Base-by-base conservation (phyloP, 2,797 vertebrate genomes). In the Gymnoscopelus microlampas region DNA sequence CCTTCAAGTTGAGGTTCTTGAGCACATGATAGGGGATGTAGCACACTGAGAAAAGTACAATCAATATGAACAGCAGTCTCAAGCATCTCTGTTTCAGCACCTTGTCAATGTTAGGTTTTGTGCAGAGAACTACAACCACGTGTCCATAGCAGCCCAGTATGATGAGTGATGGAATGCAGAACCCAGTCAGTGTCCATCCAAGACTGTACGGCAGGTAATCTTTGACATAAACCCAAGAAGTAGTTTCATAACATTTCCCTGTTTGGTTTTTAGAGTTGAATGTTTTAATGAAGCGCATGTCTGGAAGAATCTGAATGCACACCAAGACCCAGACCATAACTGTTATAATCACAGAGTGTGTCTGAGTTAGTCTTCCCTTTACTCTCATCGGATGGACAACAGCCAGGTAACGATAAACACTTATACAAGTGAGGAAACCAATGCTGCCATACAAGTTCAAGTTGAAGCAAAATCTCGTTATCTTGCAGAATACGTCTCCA, bases 361-460 rank as follows among this genome's bases (percentile, higher is more conserved):
- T 4, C 0, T 26, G 19, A 26, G 76, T 85, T 54, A 94, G 88
- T 54, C 92, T 79, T 19, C 95, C 95, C 81, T 88, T 86, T 0
- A 75, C 81, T 72, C 57, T 92, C 84, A 95, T 60, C 0, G 95
- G 90, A 71, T 96, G 90, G 9, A 96, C 94, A 0, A 96, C 91
- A 49, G 93, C 91, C 82, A 95, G 83, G 78, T 96, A 96, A 12
- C 94, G 90, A 80, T 94, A 95, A 26, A 95, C 24, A 10, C 94
- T 95, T 77, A 96, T 95, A 74, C 94, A 95, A 0, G 92, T 95
- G 50, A 96, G 94, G 74, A 96, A 96, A 2, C 93, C 91, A 12
- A 96, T 95, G 85, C 94, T 96, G 70, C 95, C 90, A 0, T 95
- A 96, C 19, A 95, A 84, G 73, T 96, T 96, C 64, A 96, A 65